These are phyloP conservation scores for Festucalex cinctus DNA, from an alignment of 2,113 vertebrate species.

Conservation along the genomic window DNA sequence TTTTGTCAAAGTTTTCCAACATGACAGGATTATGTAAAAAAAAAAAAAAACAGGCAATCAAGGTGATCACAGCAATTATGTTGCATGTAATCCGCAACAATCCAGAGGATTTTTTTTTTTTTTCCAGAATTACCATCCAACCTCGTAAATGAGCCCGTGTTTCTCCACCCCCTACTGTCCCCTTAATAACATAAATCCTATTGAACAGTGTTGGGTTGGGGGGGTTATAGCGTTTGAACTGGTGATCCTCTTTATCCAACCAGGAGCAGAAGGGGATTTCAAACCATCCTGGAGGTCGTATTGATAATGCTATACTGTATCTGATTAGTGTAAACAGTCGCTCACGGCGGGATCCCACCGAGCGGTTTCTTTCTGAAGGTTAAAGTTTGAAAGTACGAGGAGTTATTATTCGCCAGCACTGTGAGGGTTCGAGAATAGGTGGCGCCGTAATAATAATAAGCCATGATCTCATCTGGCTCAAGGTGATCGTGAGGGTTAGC, in stretches of 20 bases:
- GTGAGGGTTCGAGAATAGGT: background rate
- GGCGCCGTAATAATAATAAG: background rate
- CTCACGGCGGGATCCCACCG: slow-evolving; percentile 11
- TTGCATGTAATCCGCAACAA: slow-evolving; percentile 4
- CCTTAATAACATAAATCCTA: slow-evolving; percentile 27
- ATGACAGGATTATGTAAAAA: slow-evolving; percentile 12
- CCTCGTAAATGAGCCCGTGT: background rate
- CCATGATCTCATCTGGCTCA: background rate
- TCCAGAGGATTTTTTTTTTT: slow-evolving; percentile 4
- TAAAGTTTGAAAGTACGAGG: background rate
- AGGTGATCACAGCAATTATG: slow-evolving; percentile 10
- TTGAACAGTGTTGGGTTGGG: background rate
- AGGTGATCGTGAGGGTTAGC: background rate
- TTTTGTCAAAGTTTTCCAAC: background rate
- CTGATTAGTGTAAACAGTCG: slow-evolving; percentile 28
- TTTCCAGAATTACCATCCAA: slow-evolving; percentile 9
- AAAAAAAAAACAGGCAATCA: slow-evolving; percentile 24
- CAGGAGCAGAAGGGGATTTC: slow-evolving; percentile 7
- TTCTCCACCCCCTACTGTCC: background rate
- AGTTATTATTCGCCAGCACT: background rate
- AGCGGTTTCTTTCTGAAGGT: slow-evolving; percentile 2
- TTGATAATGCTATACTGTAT: slow-evolving; percentile 43
- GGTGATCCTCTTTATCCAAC: slow-evolving; percentile 17
- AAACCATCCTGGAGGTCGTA: slow-evolving; percentile 20
- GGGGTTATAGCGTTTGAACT: slow-evolving; percentile 21